Evolutionary conservation across 2,888 invertebrate genomes (phyloP), one percentile per base, ranked within the genome.

Genomic region (Lasioglossum malachurum): DNA sequence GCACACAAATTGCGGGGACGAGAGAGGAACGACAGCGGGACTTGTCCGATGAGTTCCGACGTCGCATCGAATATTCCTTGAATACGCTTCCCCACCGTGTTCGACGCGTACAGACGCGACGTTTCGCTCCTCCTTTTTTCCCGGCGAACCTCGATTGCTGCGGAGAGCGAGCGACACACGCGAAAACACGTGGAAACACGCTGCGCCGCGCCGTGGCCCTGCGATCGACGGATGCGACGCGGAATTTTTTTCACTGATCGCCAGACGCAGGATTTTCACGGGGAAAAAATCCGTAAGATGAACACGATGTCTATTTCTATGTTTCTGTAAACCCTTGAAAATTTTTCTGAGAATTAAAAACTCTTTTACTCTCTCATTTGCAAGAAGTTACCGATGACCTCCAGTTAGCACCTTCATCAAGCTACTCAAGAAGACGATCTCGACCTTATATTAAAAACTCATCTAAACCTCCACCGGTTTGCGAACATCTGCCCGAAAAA

Each of bases 1-100:
- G 87, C 87, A 86, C 90, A 86, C 91, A 91, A 90, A 91, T 91
- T 91, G 88, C 89, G 83, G 78, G 57, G 83, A 76, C 73, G 86
- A 75, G 53, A 74, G 53, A 19, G 41, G 79, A 60, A 60, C 76
- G 67, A 69, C 64, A 27, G 60, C 82, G 44, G 71, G 71, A 73
- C 73, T 78, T 83, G 83, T 83, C 75, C 88, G 87, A 84, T 79
- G 82, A 87, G 81, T 87, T 83, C 77, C 72, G 86, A 90, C 87
- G 90, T 87, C 89, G 76, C 82, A 83, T 89, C 86, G 84, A 87
- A 87, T 89, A 90, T 89, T 90, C 80, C 78, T 75, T 49, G 84
- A 77, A 80, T 82, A 88, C 71, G 53, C 49, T 64, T 71, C 41
- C 69, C 44, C 31, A 19, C 23, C 69, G 19, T 3, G 31, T 23